Evolutionary conservation across 2,113 vertebrate genomes (phyloP).

Genomic region (Datnioides undecimradiatus): DNA sequence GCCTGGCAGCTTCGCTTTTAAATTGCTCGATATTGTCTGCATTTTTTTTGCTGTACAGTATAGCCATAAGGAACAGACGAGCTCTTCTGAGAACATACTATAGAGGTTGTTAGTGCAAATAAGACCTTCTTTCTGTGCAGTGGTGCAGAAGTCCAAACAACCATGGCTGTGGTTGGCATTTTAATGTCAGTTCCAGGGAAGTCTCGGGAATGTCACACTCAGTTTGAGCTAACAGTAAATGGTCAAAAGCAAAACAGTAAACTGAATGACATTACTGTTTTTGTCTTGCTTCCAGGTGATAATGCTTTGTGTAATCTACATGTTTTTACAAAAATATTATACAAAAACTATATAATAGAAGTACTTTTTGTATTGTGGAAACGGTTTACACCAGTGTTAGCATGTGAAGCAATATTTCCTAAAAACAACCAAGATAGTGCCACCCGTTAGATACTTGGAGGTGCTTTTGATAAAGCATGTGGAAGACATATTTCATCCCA

Average conservation of each 20-base stretch:
- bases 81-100: background rate
- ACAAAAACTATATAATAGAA: background rate
- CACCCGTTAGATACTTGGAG: constrained; percentile 45
- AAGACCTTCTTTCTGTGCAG: background rate
- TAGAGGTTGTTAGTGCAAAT: constrained; percentile 1
- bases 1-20: background rate
- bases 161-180: background rate
- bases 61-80: background rate
- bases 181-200: background rate
- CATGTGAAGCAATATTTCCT: constrained; percentile 30
- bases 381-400: background rate
- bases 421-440: constrained; percentile 20
- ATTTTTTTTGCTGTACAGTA: background rate
- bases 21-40: background rate
- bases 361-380: background rate
- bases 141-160: background rate
- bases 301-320: background rate
- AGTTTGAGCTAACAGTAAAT: constrained; percentile 14
- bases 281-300: background rate
- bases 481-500: constrained; percentile 30
- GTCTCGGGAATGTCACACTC: constrained; percentile 10
- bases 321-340: background rate
- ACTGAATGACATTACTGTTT: too few species aligned
- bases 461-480: constrained; percentile 42
- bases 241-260: too few species aligned